Percentiles rank a stretch among this genome's conserved stretches.
These are phyloP conservation scores for Protaetia brevitarsis DNA, from an alignment of 1,140 invertebrate genomes.

Conservation along the genomic window DNA sequence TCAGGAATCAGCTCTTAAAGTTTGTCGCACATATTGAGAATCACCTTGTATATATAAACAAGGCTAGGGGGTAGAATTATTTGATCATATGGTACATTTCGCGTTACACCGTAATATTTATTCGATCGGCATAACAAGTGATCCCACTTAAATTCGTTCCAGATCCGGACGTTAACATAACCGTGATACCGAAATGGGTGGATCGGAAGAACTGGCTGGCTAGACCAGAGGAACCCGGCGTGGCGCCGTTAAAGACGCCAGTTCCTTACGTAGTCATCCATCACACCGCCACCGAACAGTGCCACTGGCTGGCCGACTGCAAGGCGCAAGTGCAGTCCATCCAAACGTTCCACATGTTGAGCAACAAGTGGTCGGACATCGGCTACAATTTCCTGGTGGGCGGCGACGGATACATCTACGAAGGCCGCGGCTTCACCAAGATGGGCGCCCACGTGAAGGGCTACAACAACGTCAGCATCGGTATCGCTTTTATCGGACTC, in stretches of 20 bases:
- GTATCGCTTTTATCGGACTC: constrained; percentile 67
- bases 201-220: neutral
- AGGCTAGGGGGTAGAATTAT: too few species aligned
- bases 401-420: constrained; percentile 64
- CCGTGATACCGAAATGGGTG: constrained; percentile 18
- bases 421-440: constrained; percentile 60
- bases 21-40: too few species aligned
- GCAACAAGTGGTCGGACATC: constrained; percentile 55
- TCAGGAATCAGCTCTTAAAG: too few species aligned
- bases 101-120: too few species aligned
- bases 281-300: constrained; percentile 37
- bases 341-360: constrained; percentile 59
- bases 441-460: constrained; percentile 55
- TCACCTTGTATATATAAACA: too few species aligned
- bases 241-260: constrained; percentile 31
- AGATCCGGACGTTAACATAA: neutral
- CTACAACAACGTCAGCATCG: constrained; percentile 63
- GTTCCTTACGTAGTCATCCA: constrained; percentile 38
- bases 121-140: too few species aligned
- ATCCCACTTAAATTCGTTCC: too few species aligned
- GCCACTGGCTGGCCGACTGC: constrained; percentile 49
- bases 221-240: constrained; percentile 38
- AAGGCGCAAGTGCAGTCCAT: constrained; percentile 48
- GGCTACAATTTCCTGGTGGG: constrained; percentile 62
- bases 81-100: too few species aligned